Conservation (phyloP, 2,113 vertebrate species). For the Leptodactylus fuscus region DNA sequence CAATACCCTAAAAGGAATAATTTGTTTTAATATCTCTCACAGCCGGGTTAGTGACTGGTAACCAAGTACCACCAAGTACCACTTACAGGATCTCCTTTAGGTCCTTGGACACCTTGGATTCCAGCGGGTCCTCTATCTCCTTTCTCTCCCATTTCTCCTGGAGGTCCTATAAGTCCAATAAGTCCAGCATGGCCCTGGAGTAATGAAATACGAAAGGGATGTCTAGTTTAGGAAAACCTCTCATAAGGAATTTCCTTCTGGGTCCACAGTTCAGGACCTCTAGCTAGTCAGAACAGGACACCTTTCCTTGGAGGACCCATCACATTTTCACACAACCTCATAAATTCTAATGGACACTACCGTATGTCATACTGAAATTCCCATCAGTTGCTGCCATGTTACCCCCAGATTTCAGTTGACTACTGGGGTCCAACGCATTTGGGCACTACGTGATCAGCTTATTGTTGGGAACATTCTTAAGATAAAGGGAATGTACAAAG, state of each 20-base stretch:
- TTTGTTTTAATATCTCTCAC: neutral
- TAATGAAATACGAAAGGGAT: neutral
- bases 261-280: too few species aligned
- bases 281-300: too few species aligned
- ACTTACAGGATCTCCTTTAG: constrained; percentile 86
- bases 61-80: neutral
- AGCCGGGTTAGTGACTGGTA: neutral
- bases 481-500: neutral
- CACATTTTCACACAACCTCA: too few species aligned
- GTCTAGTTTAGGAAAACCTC: neutral
- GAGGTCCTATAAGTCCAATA: constrained; percentile 86
- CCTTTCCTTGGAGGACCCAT: too few species aligned
- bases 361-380: too few species aligned
- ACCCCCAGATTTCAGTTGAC: too few species aligned
- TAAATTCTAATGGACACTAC: too few species aligned
- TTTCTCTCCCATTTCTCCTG: constrained; percentile 91
- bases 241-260: too few species aligned
- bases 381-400: too few species aligned
- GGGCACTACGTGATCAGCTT: too few species aligned
- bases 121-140: constrained; percentile 89
- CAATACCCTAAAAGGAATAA: constrained; percentile 72
- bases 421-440: too few species aligned
- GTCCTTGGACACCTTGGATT: constrained; percentile 79
- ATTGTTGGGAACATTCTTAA: too few species aligned
- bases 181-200: constrained; percentile 87